Conservation (phyloP, 1,140 invertebrate species). For the Trichomalopsis sarcophagae region DNA sequence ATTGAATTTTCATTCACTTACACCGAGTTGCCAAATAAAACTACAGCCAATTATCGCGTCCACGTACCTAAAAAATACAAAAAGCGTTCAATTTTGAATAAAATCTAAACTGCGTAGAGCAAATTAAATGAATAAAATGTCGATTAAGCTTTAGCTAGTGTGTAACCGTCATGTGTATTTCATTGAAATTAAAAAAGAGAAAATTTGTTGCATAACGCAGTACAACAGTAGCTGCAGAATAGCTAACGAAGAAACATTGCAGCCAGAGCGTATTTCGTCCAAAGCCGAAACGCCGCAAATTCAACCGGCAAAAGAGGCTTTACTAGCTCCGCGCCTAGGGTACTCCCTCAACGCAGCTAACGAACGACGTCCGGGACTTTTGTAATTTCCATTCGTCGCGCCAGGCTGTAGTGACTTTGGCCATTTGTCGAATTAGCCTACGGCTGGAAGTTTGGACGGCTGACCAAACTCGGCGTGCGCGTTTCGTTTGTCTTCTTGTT, state of each 20-base stretch:
- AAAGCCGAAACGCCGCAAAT: background rate
- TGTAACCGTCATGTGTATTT: too few relatives aligned
- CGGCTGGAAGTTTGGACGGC: conserved; percentile 63
- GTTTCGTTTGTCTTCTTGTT: conserved; percentile 57
- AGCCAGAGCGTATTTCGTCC: background rate
- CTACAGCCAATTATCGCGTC: too few relatives aligned
- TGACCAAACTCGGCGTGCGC: conserved; percentile 60
- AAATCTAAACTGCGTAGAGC: too few relatives aligned
- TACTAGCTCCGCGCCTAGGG: conserved; percentile 44
- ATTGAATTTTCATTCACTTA: too few relatives aligned
- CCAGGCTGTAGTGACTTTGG: conserved; percentile 26
- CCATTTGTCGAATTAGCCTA: conserved; percentile 65
- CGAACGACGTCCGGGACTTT: conserved; percentile 62
- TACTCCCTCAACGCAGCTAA: conserved; percentile 53
- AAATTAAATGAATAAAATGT: too few relatives aligned
- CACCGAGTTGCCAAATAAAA: too few relatives aligned
- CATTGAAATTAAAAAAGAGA: too few relatives aligned
- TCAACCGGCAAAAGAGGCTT: conserved; percentile 52
- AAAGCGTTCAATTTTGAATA: too few relatives aligned
- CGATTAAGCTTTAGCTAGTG: too few relatives aligned
- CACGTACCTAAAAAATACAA: too few relatives aligned
- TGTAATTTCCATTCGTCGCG: conserved; percentile 62
- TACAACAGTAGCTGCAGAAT: background rate
- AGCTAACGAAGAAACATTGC: background rate
- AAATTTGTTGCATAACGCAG: too few relatives aligned